These are phyloP conservation scores for Epistrophella euchroma DNA, from an alignment of 2,888 invertebrate species.

Conservation along the genomic window DNA sequence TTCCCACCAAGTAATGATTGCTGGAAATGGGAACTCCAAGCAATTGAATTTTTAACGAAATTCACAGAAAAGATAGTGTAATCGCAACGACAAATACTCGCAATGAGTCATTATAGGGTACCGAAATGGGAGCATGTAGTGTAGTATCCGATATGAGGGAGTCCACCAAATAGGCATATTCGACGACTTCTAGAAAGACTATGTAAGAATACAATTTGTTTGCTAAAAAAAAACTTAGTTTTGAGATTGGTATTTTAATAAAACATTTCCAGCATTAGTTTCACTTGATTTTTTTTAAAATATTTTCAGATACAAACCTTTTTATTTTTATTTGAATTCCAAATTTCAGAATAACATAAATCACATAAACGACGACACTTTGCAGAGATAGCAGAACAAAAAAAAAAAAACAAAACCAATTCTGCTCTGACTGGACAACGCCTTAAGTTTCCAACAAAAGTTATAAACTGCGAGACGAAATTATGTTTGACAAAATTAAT, in stretches of 20 bases:
- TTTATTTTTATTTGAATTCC: conserved; percentile 11
- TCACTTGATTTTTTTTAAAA: not conserved
- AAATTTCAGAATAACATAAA: conserved; percentile 56
- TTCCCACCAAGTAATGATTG: not conserved
- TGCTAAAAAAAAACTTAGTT: no score
- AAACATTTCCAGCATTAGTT: not conserved
- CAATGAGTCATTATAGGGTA: conserved; percentile 52
- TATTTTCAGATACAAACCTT: conserved; percentile 11
- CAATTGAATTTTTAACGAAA: not conserved
- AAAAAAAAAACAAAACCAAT: conserved; percentile 46
- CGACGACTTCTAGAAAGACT: conserved; percentile 8
- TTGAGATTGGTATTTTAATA: not conserved
- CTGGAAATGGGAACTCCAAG: not conserved
- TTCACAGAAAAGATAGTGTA: conserved; percentile 4
- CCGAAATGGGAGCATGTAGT: conserved; percentile 12
- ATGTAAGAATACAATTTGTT: not conserved
- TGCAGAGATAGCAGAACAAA: conserved; percentile 11
- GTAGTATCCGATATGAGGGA: conserved; percentile 45
- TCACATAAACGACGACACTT: conserved; percentile 27
- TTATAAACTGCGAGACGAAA: not conserved
- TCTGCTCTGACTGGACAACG: conserved; percentile 60
- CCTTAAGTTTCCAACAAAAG: conserved; percentile 56
- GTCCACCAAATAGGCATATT: conserved; percentile 40
- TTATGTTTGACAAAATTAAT: conserved; percentile 7
- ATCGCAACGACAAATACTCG: conserved; percentile 31